These are phyloP conservation scores for Syngnathus scovelli DNA, from an alignment of 2,113 vertebrate species.

Conservation along the genomic window DNA sequence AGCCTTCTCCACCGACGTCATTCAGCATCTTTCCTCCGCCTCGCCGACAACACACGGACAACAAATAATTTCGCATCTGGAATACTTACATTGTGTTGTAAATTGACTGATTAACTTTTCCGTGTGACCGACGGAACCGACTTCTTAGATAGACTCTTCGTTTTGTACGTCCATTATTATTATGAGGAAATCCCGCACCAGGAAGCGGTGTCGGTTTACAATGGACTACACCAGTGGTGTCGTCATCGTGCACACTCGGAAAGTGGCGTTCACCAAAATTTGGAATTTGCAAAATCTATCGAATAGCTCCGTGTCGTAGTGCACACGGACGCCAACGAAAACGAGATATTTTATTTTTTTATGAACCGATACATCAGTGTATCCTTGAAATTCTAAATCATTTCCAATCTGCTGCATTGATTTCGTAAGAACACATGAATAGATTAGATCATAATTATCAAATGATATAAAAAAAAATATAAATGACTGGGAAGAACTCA, in stretches of 20 bases:
- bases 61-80: too few relatives aligned
- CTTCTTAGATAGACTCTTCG: too few relatives aligned
- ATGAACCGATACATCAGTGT: background rate
- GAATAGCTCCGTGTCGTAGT: background rate
- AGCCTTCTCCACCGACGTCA: background rate
- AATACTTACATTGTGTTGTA: slow-evolving; percentile 9
- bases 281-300: slow-evolving; percentile 9
- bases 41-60: background rate
- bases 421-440: background rate
- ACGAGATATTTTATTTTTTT: background rate
- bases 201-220: slow-evolving; percentile 64
- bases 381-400: background rate
- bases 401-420: background rate
- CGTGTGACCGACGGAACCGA: too few relatives aligned
- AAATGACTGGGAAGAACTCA: background rate
- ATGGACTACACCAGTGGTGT: slow-evolving; percentile 26
- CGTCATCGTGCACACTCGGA: slow-evolving; percentile 18
- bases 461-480: too few relatives aligned
- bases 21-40: background rate
- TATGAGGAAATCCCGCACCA: slow-evolving; percentile 37
- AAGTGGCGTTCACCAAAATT: slow-evolving; percentile 34
- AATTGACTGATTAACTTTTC: background rate
- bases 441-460: background rate
- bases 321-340: background rate
- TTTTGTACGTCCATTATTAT: background rate